Base-by-base conservation (phyloP, 2,113 vertebrate genomes). In the Heptranchias perlo region DNA sequence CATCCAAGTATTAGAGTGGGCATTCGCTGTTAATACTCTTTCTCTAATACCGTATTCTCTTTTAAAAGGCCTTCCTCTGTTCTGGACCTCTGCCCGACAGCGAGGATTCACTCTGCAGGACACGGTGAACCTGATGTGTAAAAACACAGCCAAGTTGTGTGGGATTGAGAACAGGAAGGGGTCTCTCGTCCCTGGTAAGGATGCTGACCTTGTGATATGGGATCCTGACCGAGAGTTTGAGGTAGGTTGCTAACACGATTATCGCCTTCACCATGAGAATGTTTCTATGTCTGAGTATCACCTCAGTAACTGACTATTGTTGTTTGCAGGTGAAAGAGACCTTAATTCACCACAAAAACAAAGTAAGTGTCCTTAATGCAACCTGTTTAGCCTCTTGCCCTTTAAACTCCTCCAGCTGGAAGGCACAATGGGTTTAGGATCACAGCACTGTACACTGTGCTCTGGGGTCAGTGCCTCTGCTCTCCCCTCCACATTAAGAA, bases 181-280 rank as follows among this genome's bases (percentile, higher is more conserved):
- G 2, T 96, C 96, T 92, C 97, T 98, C 0, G 76, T 96, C 61
- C 97, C 97, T 39, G 97, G 98, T 64, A 97, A 97, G 25, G 98
- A 98, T 96, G 98, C 98, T 2, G 98, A 98, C 96, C 58, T 98
- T 95, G 98, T 98, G 61, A 97, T 98, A 96, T 98, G 98, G 98
- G 97, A 98, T 96, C 98, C 98, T 47, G 98, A 98, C 92, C 97
- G 96, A 95, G 97, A 98, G 89, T 98, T 98, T 96, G 96, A 97
- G 97, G 98, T 98, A 96, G 96, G 87, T 44, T 96, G 44, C 47
- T 62, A 73, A 47, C 21, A 25, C 18, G 39, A 10, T 87, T 25
- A 49, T 73, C 61, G 25, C 14, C 25, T 64, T 95, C 52, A 82
- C 10, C 44, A 86, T 4, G 4, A 44, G 2, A 13, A 64, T 84